These are phyloP conservation scores for Lasioglossum morio DNA, from an alignment of 2,888 invertebrate species.

Conservation along the genomic window DNA sequence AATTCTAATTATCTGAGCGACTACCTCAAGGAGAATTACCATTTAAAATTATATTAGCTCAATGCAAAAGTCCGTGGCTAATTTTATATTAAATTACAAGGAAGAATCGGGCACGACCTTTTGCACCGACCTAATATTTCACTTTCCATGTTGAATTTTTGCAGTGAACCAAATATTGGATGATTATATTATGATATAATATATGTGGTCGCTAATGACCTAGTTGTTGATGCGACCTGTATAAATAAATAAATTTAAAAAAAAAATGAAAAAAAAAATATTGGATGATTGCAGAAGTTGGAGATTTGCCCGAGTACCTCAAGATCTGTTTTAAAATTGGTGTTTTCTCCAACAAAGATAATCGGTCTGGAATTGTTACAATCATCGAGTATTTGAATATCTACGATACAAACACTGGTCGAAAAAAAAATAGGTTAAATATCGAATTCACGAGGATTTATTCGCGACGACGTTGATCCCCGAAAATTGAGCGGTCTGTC, in stretches of 20 bases:
- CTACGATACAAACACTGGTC: background rate
- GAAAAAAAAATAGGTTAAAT: background rate
- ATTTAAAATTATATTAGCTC: background rate
- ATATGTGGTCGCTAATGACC: no score
- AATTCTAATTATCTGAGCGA: background rate
- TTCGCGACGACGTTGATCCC: background rate
- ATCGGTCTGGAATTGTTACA: no score
- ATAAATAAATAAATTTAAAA: no score
- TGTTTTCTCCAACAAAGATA: background rate
- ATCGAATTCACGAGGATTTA: background rate
- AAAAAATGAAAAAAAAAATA: no score
- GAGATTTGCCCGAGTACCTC: no score
- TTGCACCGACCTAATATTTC: background rate
- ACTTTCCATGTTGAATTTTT: background rate
- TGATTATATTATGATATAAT: no score
- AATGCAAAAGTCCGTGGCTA: background rate
- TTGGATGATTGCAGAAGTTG: background rate
- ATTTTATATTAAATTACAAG: background rate
- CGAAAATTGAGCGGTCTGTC: background rate
- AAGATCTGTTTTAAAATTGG: background rate
- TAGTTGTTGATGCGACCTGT: no score
- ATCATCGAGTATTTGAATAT: no score
- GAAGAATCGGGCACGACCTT: background rate
- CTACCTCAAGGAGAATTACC: background rate
- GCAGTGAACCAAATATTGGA: background rate